Base-by-base conservation (phyloP, 1,140 invertebrate genomes). In the Ruditapes philippinarum region DNA sequence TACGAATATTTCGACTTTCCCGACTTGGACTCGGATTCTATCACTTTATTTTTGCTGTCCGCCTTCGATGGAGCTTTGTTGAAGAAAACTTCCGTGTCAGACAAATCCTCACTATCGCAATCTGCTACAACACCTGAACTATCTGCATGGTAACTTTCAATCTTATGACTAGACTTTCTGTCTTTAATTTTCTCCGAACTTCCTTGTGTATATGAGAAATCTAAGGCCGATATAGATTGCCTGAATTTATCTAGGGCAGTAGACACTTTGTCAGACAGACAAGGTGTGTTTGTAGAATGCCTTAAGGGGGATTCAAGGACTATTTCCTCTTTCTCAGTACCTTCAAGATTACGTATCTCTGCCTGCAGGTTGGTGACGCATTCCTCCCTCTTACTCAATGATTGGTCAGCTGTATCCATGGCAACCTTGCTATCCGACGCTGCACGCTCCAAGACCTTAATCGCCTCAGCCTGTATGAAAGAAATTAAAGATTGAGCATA, bases 381-480 rank as follows among this genome's bases (percentile, higher is more conserved):
- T 19, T 90, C 88, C 40, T 92, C 91, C n/a, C 74, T 78, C 40
- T 82, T 73, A 28, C 73, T 76, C n/a, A 92, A 76, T 33, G 85
- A 80, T 74, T 80, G 51, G 38, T 92, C 89, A 31, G 92, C 91
- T 60, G 49, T 84, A 33, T 92, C 88, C 49, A 94, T 68, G n/a
- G 92, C 92, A 76, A 87, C 57, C 57, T 87, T 91, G 82, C 92
- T 92, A 33, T 94, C 91, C 31, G 85, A 83, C 19, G 92, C 73
- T 17, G 90, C 81, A 14, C 74, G 74, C 60, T 92, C 84, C 45
- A 94, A 57, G 31, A 91, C 90, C n/a, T 78, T 42, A 9, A 93
- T 91, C 0, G 91, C 70, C 7, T 81, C 84, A 62, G 76, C 87
- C 93, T 94, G 62, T 33, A 79, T 80, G 40, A 79, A 73, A 33